Conservation (phyloP, 2,888 invertebrate genomes). For the Periphyllus acericola region DNA sequence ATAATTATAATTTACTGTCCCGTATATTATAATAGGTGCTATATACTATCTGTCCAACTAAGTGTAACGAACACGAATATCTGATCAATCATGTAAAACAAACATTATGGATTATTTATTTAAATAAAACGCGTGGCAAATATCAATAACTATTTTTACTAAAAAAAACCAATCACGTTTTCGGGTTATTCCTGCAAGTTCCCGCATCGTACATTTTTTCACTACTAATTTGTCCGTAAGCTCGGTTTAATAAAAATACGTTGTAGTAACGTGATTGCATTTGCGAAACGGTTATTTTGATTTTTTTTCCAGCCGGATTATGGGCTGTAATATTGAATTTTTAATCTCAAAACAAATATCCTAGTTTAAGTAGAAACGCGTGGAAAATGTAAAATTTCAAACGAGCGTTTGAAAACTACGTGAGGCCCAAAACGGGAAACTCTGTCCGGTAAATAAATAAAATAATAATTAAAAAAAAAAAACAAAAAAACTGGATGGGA, state of each 20-base stretch:
- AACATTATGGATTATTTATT: neutral
- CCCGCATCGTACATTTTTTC: neutral
- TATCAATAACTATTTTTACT: neutral
- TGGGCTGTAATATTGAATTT: constrained; percentile 27
- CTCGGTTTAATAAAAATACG: neutral
- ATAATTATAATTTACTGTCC: no score
- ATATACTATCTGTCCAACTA: neutral
- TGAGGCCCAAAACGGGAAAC: constrained; percentile 5
- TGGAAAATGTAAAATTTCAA: constrained; percentile 34
- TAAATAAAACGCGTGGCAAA: neutral
- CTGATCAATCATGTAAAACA: neutral
- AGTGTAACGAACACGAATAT: neutral
- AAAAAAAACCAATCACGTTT: constrained; percentile 18
- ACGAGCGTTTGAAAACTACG: constrained; percentile 36
- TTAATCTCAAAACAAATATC: constrained; percentile 41
- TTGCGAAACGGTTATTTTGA: constrained; percentile 18
- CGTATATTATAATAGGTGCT: no score
- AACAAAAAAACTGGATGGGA: constrained; percentile 5
- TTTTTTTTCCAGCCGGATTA: constrained; percentile 21
- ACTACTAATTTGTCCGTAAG: neutral
- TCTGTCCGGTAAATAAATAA: constrained; percentile 32
- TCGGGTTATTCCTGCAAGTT: neutral
- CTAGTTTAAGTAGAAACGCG: constrained; percentile 5
- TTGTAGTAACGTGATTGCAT: constrained; percentile 18
- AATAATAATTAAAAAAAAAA: neutral